A percentile compares a stretch with the other conserved stretches of the same genome.
These are phyloP conservation scores for Polylopha cassiicola DNA, from an alignment of 2,888 invertebrate species.

Conservation along the genomic window DNA sequence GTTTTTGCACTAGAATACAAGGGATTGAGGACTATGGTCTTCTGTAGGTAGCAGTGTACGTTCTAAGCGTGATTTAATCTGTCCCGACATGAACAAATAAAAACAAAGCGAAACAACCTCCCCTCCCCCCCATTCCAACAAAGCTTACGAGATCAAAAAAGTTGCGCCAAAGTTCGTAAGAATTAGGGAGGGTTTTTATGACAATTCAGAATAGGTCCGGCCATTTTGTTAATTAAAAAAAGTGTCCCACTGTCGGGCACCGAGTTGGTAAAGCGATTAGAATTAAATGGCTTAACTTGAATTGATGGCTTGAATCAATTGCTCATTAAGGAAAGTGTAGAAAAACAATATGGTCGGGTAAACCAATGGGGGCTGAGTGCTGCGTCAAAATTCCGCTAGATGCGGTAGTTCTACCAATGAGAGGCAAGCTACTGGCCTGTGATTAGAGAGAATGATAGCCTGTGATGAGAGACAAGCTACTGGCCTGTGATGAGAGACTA, in stretches of 20 bases:
- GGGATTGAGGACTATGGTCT: neutral
- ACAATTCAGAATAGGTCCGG: neutral
- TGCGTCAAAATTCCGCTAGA: too few species aligned
- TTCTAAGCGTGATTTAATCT: slow-evolving; percentile 14
- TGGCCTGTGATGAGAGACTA: too few species aligned
- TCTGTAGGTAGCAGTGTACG: slow-evolving; percentile 11
- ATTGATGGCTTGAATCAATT: neutral
- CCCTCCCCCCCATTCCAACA: neutral
- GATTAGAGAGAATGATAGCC: too few species aligned
- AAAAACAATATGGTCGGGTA: too few species aligned
- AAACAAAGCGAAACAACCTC: slow-evolving; percentile 10
- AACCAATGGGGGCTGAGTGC: too few species aligned
- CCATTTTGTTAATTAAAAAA: neutral
- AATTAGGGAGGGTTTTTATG: slow-evolving; percentile 3
- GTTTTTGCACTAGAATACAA: too few species aligned
- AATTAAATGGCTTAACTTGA: neutral
- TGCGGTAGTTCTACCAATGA: too few species aligned
- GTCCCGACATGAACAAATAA: slow-evolving; percentile 16
- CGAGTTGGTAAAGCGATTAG: neutral
- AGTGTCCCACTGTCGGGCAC: neutral
- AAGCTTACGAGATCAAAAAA: slow-evolving; percentile 20
- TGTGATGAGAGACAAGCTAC: too few species aligned
- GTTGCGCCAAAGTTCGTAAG: slow-evolving; percentile 10
- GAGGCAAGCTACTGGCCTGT: too few species aligned
- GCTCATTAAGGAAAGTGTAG: neutral